Evolutionary conservation across 2,113 vertebrate species (phyloP), one percentile per base, ranked within the genome.

Genomic region (Edolisoma coerulescens): DNA sequence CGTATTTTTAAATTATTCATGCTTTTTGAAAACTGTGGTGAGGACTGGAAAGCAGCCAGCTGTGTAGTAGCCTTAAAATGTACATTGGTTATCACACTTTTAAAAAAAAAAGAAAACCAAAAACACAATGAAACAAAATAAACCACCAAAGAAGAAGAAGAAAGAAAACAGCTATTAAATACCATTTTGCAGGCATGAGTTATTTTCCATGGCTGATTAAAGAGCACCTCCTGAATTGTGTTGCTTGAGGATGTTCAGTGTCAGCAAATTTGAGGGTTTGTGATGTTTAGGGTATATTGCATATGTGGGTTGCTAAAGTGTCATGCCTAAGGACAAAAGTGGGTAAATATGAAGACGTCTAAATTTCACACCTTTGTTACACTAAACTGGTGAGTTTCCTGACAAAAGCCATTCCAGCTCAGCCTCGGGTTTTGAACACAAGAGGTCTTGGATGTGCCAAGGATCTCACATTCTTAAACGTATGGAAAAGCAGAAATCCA

Each of bases 381-480:
- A 50, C 18, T n/a, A 27, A 81, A 39, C 27, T 13, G 4, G 13
- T 52, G 49, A 16, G 8, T 77, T 80, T 87, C 63, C 33, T 80
- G 28, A 8, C 39, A 68, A 42, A 54, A 57, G 19, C 45, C 14
- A 8, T 57, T 50, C 47, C 37, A 23, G 42, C 18, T 7, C 49
- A 74, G 61, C 28, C 39, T 44, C 1, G 6, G 17, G 37, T 81
- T 85, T 52, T 35, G 54, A 90, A 17, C 27, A 13, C 23, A 24
- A 32, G 24, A 15, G 13, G 18, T 59, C 39, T 53, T 35, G 41
- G 77, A 1, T 0, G 0, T 21, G 16, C 20, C 13, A 21, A 23
- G 41, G 42, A 39, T 73, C 28, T 60, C 49, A 13, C 22, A 16
- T 41, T 81, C 6, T 3, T 39, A 6, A 1, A 28, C 1, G 2